Base-by-base conservation (phyloP, 2,113 vertebrate genomes). In the Limnothrissa miodon region DNA sequence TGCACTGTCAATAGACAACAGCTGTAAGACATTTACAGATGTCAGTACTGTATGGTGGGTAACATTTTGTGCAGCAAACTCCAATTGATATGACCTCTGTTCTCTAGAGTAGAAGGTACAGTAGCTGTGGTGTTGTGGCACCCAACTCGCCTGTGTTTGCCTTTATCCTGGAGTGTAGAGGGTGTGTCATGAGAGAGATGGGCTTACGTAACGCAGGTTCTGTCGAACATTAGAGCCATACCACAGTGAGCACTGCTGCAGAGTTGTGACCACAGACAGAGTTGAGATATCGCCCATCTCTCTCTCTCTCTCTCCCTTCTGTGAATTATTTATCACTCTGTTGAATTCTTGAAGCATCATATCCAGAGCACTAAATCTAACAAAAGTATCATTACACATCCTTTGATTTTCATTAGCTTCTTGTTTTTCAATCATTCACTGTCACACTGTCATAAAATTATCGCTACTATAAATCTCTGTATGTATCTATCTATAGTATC, bases 271-370 rank as follows among this genome's bases (percentile, higher is more conserved):
- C 66, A 74, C 10, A 74, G 66, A 0, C 51, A 33, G 59, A 29
- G 13, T 74, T 74, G 29, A 74, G 66, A 74, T 33, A 74, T 36
- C 66, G 66, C 66, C 66, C 5, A 36, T 81, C 80, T 81, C 80
- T 42, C 17, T 44, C 21, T 81, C 51, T 81, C 23, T 62, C 80
- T 81, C 36, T 10, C 5, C 66, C 66, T 74, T 36, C 13, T 74
- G 66, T 74, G 25, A 74, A 74, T 74, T 74, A 74, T 74, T 74
- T 36, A 74, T 36, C 66, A 74, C 4, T 29, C 66, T 74, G 62
- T 29, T 33, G 29, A 74, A 33, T 74, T 74, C 29, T 33, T 74
- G 36, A 10, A 74, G 66, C 66, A 17, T 74, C 33, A 62, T n/a
- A 36, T 56, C 51, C 51, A 56, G 51, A 33, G n/a, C 25, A 70